These are phyloP conservation scores for Crotalus tigris DNA, from an alignment of 2,113 vertebrate species.

Conservation along the genomic window DNA sequence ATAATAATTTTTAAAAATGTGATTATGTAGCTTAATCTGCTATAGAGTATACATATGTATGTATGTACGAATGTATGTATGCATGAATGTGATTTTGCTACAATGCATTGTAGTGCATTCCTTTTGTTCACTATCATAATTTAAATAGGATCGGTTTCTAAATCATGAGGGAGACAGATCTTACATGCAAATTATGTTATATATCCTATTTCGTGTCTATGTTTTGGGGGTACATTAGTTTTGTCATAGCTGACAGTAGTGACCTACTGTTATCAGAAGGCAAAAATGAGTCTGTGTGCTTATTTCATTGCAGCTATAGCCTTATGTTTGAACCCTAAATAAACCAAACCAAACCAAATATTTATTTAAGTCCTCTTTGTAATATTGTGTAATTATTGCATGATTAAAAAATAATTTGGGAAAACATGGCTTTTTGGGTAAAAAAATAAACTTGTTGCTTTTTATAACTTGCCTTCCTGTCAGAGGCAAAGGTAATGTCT, in stretches of 20 bases:
- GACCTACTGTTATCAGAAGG: background rate
- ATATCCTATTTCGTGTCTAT: background rate
- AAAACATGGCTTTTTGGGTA: background rate
- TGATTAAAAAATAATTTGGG: background rate
- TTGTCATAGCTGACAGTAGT: background rate
- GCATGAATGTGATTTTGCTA: slow-evolving; percentile 34
- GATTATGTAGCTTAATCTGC: slow-evolving; percentile 44
- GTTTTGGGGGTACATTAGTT: background rate
- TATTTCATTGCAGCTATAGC: background rate
- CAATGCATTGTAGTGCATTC: slow-evolving; percentile 23
- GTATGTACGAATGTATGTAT: slow-evolving; percentile 29
- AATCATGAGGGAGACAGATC: background rate
- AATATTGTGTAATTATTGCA: background rate
- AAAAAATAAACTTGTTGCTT: background rate
- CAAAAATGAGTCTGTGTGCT: background rate
- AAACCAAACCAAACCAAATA: background rate
- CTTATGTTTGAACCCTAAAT: background rate
- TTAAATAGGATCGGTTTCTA: slow-evolving; percentile 30
- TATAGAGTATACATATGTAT: slow-evolving; percentile 38
- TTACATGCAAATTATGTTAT: background rate
- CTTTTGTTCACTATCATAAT: slow-evolving; percentile 50
- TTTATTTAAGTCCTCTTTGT: background rate
- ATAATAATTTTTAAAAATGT: slow-evolving; percentile 42
- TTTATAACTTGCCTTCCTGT: background rate
- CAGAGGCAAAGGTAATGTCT: background rate